phyloP scores from a whole-genome alignment of 2,797 vertebrate species.

The Coregonus suidteri region DNA sequence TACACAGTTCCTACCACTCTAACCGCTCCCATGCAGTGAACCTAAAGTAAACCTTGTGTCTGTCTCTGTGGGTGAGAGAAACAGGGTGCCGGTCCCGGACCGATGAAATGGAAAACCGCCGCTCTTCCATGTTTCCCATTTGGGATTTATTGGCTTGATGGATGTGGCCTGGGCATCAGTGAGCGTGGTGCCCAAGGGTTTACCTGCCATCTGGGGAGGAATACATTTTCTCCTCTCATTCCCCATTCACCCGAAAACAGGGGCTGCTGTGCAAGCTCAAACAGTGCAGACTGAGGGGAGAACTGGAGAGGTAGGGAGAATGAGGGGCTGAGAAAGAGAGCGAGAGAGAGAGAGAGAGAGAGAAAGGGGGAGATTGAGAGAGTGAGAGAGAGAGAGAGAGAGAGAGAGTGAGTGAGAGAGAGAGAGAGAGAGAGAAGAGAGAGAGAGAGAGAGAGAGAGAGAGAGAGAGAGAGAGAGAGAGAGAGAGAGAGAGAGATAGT shows the following conservation, averaged over 20 bases:
- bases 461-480: too few relatives aligned
- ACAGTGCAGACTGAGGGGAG: not conserved
- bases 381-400: not conserved
- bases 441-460: not conserved
- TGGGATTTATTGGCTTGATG: constrained; percentile 22
- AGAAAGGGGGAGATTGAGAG: not conserved
- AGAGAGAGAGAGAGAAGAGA: not conserved
- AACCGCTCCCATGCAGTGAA: not conserved
- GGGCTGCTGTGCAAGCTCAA: constrained; percentile 21
- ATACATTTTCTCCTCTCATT: constrained; percentile 36
- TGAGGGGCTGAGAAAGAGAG: not conserved
- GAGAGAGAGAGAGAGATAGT: too few relatives aligned
- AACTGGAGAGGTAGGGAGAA: not conserved
- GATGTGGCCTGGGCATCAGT: constrained; percentile 20
- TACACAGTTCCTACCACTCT: not conserved
- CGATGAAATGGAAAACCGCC: not conserved
- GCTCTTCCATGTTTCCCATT: constrained; percentile 3
- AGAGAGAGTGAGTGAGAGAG: too few relatives aligned
- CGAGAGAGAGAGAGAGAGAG: not conserved
- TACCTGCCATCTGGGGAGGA: constrained; percentile 38
- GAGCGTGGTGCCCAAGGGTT: constrained; percentile 23
- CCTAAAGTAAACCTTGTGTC: not conserved
- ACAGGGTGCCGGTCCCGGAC: not conserved
- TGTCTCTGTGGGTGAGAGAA: constrained; percentile 1
- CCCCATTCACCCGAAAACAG: constrained; percentile 29